A percentile compares a stretch with the other conserved stretches of the same genome.
Evolutionary conservation across 2,113 vertebrate species (phyloP).

Genomic region (Pituophis catenifer): DNA sequence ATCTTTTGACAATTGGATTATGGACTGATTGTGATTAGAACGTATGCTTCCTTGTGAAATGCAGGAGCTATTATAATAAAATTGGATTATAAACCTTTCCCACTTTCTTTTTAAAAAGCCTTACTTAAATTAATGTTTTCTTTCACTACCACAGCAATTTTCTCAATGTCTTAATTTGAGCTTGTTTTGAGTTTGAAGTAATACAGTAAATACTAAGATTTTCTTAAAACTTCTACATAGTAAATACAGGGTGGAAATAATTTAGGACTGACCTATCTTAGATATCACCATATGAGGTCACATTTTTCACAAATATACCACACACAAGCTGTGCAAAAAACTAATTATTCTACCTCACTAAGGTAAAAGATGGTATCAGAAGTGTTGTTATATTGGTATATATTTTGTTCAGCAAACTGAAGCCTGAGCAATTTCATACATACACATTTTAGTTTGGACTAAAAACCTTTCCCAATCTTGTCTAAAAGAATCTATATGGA

Average conservation of each 20-base stretch:
- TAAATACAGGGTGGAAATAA: not conserved
- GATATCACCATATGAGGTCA: not conserved
- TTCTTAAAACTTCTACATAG: not conserved
- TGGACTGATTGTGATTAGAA: not conserved
- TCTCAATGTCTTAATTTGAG: not conserved
- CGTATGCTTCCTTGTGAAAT: not conserved
- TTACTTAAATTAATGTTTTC: not conserved
- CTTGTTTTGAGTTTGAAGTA: not conserved
- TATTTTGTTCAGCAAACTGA: not conserved
- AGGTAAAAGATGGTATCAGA: not conserved
- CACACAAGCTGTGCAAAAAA: not conserved
- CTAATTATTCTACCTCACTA: not conserved
- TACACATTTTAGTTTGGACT: not conserved
- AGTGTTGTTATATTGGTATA: not conserved
- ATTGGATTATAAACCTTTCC: not conserved
- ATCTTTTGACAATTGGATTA: conserved; percentile 1
- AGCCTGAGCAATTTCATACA: not conserved
- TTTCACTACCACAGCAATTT: not conserved
- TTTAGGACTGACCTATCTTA: not conserved
- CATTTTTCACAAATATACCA: not conserved
- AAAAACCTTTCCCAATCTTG: not conserved
- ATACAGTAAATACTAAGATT: not conserved
- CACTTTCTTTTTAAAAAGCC: not conserved
- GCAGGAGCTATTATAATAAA: not conserved
- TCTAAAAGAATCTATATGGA: not conserved